Evolutionary conservation across 2,888 invertebrate genomes (phyloP).

Genomic region (Chloroclysta siterata): DNA sequence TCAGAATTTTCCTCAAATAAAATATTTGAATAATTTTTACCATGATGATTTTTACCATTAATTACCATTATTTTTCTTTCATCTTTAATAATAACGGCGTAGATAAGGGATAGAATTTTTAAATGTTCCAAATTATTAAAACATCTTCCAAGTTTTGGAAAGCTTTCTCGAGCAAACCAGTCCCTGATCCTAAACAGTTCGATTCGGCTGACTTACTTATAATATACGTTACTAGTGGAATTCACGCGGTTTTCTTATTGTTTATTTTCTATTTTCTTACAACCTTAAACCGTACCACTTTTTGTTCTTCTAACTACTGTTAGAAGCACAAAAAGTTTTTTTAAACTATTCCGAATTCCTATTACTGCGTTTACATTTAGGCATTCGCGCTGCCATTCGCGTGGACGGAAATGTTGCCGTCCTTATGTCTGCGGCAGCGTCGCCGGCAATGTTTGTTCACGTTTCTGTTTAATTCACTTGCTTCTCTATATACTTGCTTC

Average conservation of each 20-base stretch:
- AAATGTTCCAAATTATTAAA: constrained; percentile 10
- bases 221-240: background rate
- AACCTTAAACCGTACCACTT: background rate
- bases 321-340: too few relatives aligned
- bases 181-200: background rate
- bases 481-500: too few relatives aligned
- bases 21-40: constrained; percentile 7
- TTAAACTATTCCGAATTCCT: too few relatives aligned
- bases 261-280: background rate
- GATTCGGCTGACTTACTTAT: background rate
- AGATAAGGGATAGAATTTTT: background rate
- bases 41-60: too few relatives aligned
- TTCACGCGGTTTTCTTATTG: too few relatives aligned
- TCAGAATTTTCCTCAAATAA: background rate
- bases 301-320: too few relatives aligned
- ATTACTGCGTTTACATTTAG: too few relatives aligned
- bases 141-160: constrained; percentile 1
- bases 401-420: too few relatives aligned
- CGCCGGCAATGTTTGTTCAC: too few relatives aligned
- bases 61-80: constrained; percentile 2
- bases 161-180: background rate
- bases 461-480: too few relatives aligned
- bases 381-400: too few relatives aligned
- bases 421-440: too few relatives aligned
- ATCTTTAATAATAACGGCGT: background rate